Evolutionary conservation across 1,140 invertebrate genomes (phyloP).

Genomic region (Homarus americanus): DNA sequence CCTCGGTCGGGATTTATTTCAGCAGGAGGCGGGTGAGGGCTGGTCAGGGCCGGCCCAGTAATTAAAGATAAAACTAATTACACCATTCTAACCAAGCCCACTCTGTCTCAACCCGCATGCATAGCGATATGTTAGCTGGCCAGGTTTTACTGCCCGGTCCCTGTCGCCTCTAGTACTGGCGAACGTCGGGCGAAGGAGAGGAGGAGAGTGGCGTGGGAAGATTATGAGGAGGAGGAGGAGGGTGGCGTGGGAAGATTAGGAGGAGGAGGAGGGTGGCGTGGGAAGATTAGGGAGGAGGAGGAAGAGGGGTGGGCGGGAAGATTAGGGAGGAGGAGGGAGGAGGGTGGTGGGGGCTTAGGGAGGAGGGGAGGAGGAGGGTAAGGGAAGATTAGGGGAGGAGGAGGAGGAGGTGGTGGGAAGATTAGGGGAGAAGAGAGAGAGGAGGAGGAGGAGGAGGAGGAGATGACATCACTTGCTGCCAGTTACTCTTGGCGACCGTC

Average conservation of each 20-base stretch:
- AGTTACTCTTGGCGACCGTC: too few relatives aligned
- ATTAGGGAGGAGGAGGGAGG: background rate
- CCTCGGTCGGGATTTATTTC: slow-evolving; percentile 25
- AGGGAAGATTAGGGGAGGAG: too few relatives aligned
- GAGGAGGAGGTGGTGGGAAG: background rate
- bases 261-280: background rate
- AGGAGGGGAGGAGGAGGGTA: background rate
- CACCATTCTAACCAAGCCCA: slow-evolving; percentile 11
- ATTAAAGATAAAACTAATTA: slow-evolving; percentile 67
- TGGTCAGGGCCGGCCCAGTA: slow-evolving; percentile 38
- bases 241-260: background rate
- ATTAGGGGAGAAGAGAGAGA: slow-evolving; percentile 49
- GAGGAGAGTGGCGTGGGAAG: background rate
- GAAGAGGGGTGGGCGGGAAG: background rate
- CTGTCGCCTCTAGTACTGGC: slow-evolving; percentile 5
- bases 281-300: too few relatives aligned
- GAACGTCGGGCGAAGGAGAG: background rate
- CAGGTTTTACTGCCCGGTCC: background rate
- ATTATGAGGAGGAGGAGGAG: background rate
- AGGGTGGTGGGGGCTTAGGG: background rate
- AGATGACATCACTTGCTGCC: too few relatives aligned
- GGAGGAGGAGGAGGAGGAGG: too few relatives aligned
- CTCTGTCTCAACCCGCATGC: slow-evolving; percentile 29
- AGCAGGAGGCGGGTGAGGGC: slow-evolving; percentile 21
- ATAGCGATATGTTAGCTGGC: slow-evolving; percentile 29